Conservation (phyloP, 2,888 invertebrate species). For the Eupithecia inturbata region DNA sequence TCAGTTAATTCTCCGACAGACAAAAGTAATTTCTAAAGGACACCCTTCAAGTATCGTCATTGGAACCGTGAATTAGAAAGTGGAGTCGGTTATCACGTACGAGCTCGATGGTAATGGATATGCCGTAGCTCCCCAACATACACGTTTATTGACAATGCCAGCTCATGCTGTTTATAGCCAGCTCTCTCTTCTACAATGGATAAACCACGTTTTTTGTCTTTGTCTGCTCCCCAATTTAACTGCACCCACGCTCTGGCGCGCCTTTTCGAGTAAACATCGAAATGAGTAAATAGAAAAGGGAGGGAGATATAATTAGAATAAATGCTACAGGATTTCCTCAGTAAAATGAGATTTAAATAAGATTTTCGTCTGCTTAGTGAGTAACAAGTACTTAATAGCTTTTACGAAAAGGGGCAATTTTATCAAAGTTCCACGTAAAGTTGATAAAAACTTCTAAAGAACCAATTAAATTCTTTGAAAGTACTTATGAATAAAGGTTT, state of each 20-base stretch:
- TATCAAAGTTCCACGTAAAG: constrained; percentile 15
- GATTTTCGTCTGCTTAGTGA: constrained; percentile 21
- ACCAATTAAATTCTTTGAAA: constrained; percentile 27
- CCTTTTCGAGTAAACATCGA: constrained; percentile 81
- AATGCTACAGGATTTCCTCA: constrained; percentile 66
- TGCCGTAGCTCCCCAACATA: constrained; percentile 65
- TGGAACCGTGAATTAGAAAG: constrained; percentile 68
- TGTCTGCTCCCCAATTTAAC: constrained; percentile 78
- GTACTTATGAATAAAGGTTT: background rate
- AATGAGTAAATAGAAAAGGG: constrained; percentile 80
- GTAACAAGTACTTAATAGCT: constrained; percentile 23
- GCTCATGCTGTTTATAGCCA: constrained; percentile 52
- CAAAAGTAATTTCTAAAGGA: constrained; percentile 32
- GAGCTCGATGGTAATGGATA: constrained; percentile 67
- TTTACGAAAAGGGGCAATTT: constrained; percentile 15
- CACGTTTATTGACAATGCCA: constrained; percentile 72
- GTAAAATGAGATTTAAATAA: constrained; percentile 46
- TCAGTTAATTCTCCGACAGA: constrained; percentile 17
- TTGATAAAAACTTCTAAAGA: constrained; percentile 19
- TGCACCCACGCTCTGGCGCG: constrained; percentile 79
- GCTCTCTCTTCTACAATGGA: constrained; percentile 66
- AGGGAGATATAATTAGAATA: constrained; percentile 82
- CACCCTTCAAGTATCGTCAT: constrained; percentile 47
- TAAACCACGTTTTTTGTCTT: constrained; percentile 70
- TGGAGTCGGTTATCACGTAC: constrained; percentile 66